These are phyloP conservation scores for Strigamia crassipes DNA, from an alignment of 2,888 invertebrate species.

Conservation along the genomic window DNA sequence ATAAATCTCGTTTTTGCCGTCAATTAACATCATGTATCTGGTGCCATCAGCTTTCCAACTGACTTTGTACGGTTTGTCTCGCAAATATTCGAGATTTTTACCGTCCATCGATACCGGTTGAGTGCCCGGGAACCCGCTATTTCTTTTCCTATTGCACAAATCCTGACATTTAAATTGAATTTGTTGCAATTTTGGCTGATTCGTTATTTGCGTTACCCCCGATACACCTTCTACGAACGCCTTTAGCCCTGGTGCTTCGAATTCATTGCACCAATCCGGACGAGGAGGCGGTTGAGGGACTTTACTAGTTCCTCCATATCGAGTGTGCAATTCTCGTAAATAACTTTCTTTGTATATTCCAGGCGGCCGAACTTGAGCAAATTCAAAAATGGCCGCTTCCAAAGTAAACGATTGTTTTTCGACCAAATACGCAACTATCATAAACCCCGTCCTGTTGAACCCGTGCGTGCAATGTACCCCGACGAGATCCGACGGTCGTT, in stretches of 20 bases:
- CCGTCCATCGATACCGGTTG: conserved; percentile 97
- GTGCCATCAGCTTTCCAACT: conserved; percentile 99
- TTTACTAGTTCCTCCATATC: conserved; percentile 76
- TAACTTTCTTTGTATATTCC: no score
- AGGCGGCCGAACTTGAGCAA: no score
- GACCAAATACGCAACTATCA: no score
- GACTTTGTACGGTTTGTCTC: conserved; percentile 85
- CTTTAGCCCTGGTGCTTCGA: conserved; percentile 55
- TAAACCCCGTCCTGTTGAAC: no score
- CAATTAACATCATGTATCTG: no score
- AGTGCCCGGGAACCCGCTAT: conserved; percentile 87
- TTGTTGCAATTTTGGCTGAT: conserved; percentile 66
- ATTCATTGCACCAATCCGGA: conserved; percentile 81
- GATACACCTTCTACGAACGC: conserved; percentile 67
- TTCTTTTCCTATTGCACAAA: conserved; percentile 81
- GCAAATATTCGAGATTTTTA: conserved; percentile 75
- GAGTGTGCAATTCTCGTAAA: conserved; percentile 77
- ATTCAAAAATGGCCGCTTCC: no score
- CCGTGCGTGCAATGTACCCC: no score
- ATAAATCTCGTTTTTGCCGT: no score
- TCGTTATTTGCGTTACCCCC: conserved; percentile 74
- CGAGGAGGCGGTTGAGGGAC: conserved; percentile 72
- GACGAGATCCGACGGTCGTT: conserved; percentile 77
- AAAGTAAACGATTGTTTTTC: no score
- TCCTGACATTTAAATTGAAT: conserved; percentile 76